Evolutionary conservation across 1,140 invertebrate species (phyloP), one percentile per base, ranked within the genome.

Genomic region (Orius laevigatus): DNA sequence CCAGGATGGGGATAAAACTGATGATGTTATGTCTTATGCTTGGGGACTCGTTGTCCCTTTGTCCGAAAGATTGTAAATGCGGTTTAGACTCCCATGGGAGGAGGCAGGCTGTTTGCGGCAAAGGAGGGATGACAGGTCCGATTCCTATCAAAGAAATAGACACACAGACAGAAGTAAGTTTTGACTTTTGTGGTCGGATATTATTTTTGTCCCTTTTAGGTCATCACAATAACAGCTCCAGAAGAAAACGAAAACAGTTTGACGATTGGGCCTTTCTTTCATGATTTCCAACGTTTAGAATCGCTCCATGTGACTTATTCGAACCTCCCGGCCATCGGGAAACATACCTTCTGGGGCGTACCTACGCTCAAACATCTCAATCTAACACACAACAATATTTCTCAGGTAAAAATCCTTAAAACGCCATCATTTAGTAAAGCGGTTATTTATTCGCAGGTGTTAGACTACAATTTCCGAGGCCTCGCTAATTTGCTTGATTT

Each of bases 341-440:
- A 74, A 49, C 74, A 81, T 57, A 81, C 82, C 8, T 84, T 88
- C 60, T 84, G 75, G 73, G 79, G 79, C 2, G 69, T 84, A 1
- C 71, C 69, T 46, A 74, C 75, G 48, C 65, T 86, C 20, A 69
- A 70, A 51, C 62, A 76, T 20, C 66, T 88, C 34, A 79, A 87
- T 61, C 65, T 88, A 8, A 76, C 79, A 0, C 66, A 76, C 55
- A 87, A 88, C 61, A 83, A 83, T 56, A 76, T 88, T 41, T 78
- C 76, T 8, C 71, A 74, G 53, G 70, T 84, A 3, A 47, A n/a
- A n/a, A n/a, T n/a, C n/a, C n/a, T n/a, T n/a, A n/a, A n/a, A n/a
- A n/a, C n/a, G n/a, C n/a, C n/a, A n/a, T 25, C 8, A 25, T 25
- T 25, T 25, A 25, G 3, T 25, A 3, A 25, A 8, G 25, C 25